Base-by-base conservation (phyloP, 2,797 vertebrate species). In the Chrosomus eos region DNA sequence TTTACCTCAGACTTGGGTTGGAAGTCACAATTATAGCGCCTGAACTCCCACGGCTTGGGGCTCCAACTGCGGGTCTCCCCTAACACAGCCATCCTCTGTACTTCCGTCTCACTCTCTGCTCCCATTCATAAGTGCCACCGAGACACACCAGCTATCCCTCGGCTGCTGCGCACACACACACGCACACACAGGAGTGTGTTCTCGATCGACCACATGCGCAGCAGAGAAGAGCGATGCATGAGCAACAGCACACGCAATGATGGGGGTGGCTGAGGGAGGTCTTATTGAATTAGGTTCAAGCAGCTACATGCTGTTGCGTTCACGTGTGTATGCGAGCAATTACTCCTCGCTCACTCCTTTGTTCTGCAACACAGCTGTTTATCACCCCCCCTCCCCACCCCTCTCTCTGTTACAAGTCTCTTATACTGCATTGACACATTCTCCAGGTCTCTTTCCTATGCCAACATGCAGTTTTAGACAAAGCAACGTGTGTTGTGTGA, bases 1-100 rank as follows among this genome's bases (percentile, higher is more conserved):
- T 87, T 94, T 95, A 96, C 95, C 95, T 96, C 94, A 75, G 91
- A 94, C 91, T 94, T 93, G 91, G 68, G 84, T 3, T 92, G 89
- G 90, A 93, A 93, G 92, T 93, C 91, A 84, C 89, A 80, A 89
- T 93, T 93, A 93, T 93, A 93, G 88, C 93, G 93, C 80, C 92
- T 94, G 91, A 91, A 91, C 88, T 94, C 93, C 89, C 92, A 90
- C 88, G 91, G 92, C 91, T 93, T 84, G 80, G 89, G 90, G 91
- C 90, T 94, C 71, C 90, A 92, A 89, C 92, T 91, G 83, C 33
- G 88, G 91, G 67, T 92, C 88, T 93, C 93, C 83, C 93, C 94
- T 82, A 93, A 90, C 90, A 93, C 93, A 86, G 94, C 94, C 92
- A 95, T 93, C 92, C 60, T 87, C 84, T 74, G 60, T 86, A 75